Evolutionary conservation across 2,113 vertebrate genomes (phyloP).

Genomic region (Poeciliopsis retropinna): DNA sequence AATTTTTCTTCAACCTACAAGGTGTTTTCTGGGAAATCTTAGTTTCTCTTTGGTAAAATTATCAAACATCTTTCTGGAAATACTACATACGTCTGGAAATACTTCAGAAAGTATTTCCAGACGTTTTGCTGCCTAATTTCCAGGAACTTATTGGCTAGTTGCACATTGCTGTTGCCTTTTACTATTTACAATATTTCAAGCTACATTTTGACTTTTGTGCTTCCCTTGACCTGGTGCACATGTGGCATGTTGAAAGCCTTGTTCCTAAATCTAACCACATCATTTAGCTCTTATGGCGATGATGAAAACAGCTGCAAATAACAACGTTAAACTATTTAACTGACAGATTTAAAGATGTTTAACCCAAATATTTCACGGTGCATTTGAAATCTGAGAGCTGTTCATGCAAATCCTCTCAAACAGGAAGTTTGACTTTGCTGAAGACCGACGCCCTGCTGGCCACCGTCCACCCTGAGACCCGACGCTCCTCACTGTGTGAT

Average conservation of each 20-base stretch:
- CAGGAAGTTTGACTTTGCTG: neutral
- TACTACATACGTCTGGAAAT: too few species aligned
- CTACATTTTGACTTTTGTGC: neutral
- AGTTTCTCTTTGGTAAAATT: too few species aligned
- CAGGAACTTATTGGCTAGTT: neutral
- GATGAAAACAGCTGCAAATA: neutral
- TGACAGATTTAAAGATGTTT: too few species aligned
- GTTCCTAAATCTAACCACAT: neutral
- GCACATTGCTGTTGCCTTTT: neutral
- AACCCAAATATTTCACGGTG: too few species aligned
- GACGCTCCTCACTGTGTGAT: constrained; percentile 2
- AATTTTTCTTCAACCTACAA: too few species aligned
- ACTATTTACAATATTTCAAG: neutral
- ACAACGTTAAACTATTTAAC: neutral
- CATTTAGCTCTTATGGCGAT: neutral
- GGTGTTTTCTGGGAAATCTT: too few species aligned
- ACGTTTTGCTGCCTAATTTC: too few species aligned
- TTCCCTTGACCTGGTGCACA: neutral
- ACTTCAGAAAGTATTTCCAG: too few species aligned
- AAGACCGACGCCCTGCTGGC: neutral
- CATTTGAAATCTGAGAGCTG: neutral
- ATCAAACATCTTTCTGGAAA: too few species aligned
- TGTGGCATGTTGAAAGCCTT: neutral
- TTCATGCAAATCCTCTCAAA: neutral
- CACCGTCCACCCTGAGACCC: neutral